A percentile compares a stretch with the other conserved stretches of the same genome.
Evolutionary conservation across 2,797 vertebrate species (phyloP).

Genomic region (Lates japonicus): DNA sequence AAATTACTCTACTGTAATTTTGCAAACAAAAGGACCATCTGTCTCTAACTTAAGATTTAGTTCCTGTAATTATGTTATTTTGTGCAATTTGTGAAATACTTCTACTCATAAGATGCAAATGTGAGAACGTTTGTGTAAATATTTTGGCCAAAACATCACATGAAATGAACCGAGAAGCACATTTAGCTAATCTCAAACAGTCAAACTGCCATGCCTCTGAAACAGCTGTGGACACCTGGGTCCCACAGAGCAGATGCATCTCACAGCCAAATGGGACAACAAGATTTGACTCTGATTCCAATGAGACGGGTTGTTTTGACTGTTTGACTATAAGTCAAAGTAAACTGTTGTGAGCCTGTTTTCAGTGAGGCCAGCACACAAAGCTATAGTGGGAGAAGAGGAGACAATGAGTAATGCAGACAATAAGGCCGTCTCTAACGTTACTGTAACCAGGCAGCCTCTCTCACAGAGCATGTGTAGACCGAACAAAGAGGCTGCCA

Average conservation of each 20-base stretch:
- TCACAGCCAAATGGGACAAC: neutral
- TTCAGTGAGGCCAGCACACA: constrained; percentile 8
- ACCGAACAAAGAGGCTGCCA: constrained; percentile 50
- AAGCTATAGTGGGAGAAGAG: constrained; percentile 38
- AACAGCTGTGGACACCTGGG: constrained; percentile 12
- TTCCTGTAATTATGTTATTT: neutral
- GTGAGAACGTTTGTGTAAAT: too few species aligned
- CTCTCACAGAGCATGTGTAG: constrained; percentile 53
- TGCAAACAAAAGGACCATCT: neutral
- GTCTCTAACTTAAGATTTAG: neutral
- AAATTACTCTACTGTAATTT: neutral
- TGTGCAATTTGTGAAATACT: neutral
- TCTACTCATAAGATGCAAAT: too few species aligned
- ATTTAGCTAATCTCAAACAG: too few species aligned
- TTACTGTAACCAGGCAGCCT: constrained; percentile 69
- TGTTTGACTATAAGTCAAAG: constrained; percentile 4
- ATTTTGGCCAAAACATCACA: too few species aligned
- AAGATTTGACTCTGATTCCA: constrained; percentile 31
- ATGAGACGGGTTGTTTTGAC: constrained; percentile 53
- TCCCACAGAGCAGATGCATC: constrained; percentile 2
- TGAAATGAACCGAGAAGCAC: too few species aligned
- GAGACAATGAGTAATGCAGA: constrained; percentile 56
- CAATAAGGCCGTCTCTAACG: constrained; percentile 57
- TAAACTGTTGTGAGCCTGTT: constrained; percentile 18
- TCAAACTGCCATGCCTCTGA: neutral